Conservation (phyloP, 2,797 vertebrate genomes). For the Pterois miles region DNA sequence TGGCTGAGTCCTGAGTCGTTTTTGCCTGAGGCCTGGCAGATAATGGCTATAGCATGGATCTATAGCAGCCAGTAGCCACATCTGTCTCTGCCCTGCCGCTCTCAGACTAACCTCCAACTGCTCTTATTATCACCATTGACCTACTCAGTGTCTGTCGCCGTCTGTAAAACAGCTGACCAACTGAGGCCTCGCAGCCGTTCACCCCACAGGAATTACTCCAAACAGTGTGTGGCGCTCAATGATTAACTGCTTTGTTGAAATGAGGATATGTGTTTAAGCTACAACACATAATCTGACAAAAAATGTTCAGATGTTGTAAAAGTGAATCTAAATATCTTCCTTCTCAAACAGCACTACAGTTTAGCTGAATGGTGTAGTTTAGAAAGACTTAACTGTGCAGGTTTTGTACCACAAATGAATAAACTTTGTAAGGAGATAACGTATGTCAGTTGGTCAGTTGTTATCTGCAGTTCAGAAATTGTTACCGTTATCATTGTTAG, state of each 20-base stretch:
- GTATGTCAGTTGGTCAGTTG: no score
- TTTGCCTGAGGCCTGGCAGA: slow-evolving; percentile 49
- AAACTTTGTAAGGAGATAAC: neutral
- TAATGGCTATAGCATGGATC: slow-evolving; percentile 57
- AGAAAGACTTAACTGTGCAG: neutral
- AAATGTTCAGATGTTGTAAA: neutral
- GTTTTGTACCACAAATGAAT: neutral
- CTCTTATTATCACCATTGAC: slow-evolving; percentile 39
- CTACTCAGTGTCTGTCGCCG: slow-evolving; percentile 29
- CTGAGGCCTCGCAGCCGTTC: slow-evolving; percentile 13
- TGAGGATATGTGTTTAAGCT: no score
- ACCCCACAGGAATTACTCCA: neutral
- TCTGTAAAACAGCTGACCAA: slow-evolving; percentile 38
- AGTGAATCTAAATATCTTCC: neutral
- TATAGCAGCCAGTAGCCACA: slow-evolving; percentile 57
- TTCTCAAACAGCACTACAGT: neutral
- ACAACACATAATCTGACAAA: no score
- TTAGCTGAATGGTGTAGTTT: no score
- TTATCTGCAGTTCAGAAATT: no score
- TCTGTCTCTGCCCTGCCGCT: slow-evolving; percentile 54
- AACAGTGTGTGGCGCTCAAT: neutral
- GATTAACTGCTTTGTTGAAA: slow-evolving; percentile 16
- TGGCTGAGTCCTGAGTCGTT: slow-evolving; percentile 50
- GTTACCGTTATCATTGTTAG: no score
- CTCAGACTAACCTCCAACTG: slow-evolving; percentile 34